Evolutionary conservation across 2,113 vertebrate species (phyloP).

Genomic region (Oryzias javanicus): DNA sequence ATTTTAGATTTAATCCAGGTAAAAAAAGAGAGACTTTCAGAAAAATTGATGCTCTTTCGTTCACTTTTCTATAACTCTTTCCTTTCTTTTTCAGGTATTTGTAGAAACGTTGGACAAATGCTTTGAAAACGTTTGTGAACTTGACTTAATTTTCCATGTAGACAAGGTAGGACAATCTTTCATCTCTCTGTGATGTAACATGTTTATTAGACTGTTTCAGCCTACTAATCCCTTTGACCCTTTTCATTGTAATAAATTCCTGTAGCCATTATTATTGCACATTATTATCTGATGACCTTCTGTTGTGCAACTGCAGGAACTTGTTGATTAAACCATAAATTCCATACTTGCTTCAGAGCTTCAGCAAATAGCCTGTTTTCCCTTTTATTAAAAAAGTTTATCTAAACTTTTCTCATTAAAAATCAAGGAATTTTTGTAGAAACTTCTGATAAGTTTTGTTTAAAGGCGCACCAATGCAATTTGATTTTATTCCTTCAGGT

Average conservation of each 20-base stretch:
- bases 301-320: background rate
- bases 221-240: background rate
- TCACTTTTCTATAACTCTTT: background rate
- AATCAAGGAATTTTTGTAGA: too few species aligned
- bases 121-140: slow-evolving; percentile 99
- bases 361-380: too few species aligned
- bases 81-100: slow-evolving; percentile 84
- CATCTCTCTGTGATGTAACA: slow-evolving; percentile 1
- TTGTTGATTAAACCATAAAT: too few species aligned
- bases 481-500: slow-evolving; percentile 74
- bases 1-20: slow-evolving; percentile 99
- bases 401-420: too few species aligned
- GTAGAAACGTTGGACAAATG: slow-evolving; percentile 99
- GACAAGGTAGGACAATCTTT: slow-evolving; percentile 86
- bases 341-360: too few species aligned
- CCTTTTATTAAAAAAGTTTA: too few species aligned
- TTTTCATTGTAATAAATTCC: background rate
- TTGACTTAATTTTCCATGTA: slow-evolving; percentile 99
- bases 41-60: background rate
- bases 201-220: background rate
- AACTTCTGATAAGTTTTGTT: background rate
- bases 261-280: slow-evolving; percentile 2
- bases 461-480: too few species aligned
- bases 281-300: background rate
- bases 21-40: slow-evolving; percentile 14